phyloP scores from a whole-genome alignment of 2,888 invertebrate species.

The Hartigia nigra region DNA sequence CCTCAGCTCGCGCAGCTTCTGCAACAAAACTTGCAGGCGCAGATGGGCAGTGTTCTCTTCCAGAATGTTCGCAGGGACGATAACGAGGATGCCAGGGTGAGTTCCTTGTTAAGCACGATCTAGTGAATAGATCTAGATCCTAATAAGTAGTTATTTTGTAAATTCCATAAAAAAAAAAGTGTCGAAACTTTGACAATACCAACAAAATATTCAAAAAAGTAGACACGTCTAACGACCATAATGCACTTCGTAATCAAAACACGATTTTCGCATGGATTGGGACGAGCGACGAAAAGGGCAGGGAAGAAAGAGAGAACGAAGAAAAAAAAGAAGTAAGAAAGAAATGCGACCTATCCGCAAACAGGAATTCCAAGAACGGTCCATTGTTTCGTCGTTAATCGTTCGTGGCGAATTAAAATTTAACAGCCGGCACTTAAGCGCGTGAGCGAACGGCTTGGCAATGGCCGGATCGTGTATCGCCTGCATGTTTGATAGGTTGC shows the following conservation, averaged over 20 bases:
- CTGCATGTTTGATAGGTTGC: not conserved
- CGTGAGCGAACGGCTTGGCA: constrained; percentile 12
- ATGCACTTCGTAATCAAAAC: not conserved
- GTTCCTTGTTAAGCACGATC: constrained; percentile 26
- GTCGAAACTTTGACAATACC: not conserved
- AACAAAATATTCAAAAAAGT: not conserved
- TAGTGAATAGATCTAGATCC: no score
- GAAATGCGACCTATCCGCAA: constrained; percentile 2
- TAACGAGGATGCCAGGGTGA: constrained; percentile 57
- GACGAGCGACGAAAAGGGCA: not conserved
- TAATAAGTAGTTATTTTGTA: not conserved
- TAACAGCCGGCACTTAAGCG: constrained; percentile 35
- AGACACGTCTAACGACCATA: not conserved
- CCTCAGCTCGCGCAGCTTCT: constrained; percentile 60
- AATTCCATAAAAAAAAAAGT: not conserved
- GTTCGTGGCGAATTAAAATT: constrained; percentile 39
- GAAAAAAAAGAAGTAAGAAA: not conserved
- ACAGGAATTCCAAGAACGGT: constrained; percentile 32
- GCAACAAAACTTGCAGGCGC: constrained; percentile 63
- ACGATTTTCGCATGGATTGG: not conserved
- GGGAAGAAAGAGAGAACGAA: not conserved
- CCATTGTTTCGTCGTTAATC: constrained; percentile 46
- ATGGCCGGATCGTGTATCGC: not conserved
- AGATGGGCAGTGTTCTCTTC: constrained; percentile 59
- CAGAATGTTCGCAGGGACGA: constrained; percentile 54